These are phyloP conservation scores for rat (Rattus norvegicus) DNA, from an alignment of 2,113 vertebrate species.

Conservation along the genomic window DNA sequence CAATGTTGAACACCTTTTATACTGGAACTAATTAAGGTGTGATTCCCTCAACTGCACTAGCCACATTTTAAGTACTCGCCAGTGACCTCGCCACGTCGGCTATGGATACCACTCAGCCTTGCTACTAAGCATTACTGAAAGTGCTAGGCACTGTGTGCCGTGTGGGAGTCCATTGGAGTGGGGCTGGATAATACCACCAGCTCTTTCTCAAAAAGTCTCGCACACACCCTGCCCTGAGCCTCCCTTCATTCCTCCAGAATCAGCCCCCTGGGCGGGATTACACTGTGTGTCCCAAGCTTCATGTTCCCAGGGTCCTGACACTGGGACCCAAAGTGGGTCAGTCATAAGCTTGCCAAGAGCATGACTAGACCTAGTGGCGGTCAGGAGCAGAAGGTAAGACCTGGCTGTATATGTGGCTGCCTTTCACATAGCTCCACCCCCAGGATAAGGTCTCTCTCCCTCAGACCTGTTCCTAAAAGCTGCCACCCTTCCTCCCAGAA, in stretches of 20 bases:
- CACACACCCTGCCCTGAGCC: not conserved
- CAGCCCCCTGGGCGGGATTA: not conserved
- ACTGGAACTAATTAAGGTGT: not conserved
- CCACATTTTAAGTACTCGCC: not conserved
- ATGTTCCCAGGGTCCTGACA: not conserved
- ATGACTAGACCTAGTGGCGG: fast-evolving
- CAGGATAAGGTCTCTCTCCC: not conserved
- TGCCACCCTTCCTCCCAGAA: not conserved
- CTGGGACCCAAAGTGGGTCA: not conserved
- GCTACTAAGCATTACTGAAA: not conserved
- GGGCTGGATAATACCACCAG: fast-evolving
- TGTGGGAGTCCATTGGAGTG: fast-evolving
- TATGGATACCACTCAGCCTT: fast-evolving
- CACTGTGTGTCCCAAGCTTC: not conserved
- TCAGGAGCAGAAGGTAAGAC: not conserved
- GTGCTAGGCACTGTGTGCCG: fast-evolving
- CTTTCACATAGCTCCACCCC: too few relatives aligned
- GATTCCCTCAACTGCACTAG: not conserved
- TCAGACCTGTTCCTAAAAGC: not conserved
- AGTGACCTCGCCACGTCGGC: not conserved
- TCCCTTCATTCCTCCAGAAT: not conserved
- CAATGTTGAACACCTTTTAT: not conserved
- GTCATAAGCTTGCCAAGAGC: not conserved
- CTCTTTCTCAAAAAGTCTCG: not conserved
- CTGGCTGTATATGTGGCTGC: fast-evolving